Percentiles rank a stretch among this genome's conserved stretches.
Evolutionary conservation across 2,888 invertebrate genomes (phyloP).

Genomic region (Drosophila kambysellisi): DNA sequence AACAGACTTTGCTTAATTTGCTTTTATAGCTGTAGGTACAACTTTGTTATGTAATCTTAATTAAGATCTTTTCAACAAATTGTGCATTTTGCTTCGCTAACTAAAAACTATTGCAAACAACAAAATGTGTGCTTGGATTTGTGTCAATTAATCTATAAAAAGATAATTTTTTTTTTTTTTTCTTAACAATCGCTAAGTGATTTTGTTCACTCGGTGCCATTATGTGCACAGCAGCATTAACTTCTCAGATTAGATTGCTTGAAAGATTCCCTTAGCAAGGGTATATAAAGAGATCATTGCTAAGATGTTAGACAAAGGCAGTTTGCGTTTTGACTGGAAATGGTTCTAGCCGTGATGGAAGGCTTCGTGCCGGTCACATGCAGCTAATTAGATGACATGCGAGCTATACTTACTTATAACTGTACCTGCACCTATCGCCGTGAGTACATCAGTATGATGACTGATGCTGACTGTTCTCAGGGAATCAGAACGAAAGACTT

Average conservation of each 20-base stretch:
- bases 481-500: slow-evolving; percentile 58
- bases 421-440: slow-evolving; percentile 19
- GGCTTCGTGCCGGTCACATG: slow-evolving; percentile 52
- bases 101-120: neutral
- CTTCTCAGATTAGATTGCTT: neutral
- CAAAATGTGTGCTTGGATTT: neutral
- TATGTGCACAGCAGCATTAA: neutral
- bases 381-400: slow-evolving; percentile 56
- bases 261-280: neutral
- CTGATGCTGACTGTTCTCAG: slow-evolving; percentile 10
- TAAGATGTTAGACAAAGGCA: slow-evolving; percentile 26
- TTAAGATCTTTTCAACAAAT: neutral
- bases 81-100: neutral
- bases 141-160: neutral
- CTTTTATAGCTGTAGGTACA: neutral
- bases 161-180: neutral
- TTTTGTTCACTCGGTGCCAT: neutral
- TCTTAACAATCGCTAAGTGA: neutral
- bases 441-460: slow-evolving; percentile 2
- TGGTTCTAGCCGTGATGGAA: slow-evolving; percentile 9
- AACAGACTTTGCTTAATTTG: neutral
- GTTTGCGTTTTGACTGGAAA: slow-evolving; percentile 27
- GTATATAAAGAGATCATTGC: slow-evolving; percentile 41
- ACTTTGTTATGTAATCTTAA: neutral
- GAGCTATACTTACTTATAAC: slow-evolving; percentile 22